These are phyloP conservation scores for Syngnathus scovelli DNA, from an alignment of 2,113 vertebrate genomes.

Conservation along the genomic window DNA sequence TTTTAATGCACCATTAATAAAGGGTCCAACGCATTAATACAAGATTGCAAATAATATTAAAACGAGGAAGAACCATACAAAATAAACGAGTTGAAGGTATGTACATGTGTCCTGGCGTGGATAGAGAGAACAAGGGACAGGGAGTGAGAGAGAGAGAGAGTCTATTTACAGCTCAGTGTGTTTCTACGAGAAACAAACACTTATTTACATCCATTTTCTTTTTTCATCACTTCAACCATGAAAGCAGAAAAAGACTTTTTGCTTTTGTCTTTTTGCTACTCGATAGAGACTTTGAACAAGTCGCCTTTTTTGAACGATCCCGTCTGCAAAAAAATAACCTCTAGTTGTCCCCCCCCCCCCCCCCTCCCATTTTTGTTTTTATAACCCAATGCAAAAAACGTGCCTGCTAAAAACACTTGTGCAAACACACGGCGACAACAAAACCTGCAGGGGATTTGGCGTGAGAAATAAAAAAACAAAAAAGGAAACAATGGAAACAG, in stretches of 20 bases:
- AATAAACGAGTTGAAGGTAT: slow-evolving; percentile 75
- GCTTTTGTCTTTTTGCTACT: slow-evolving; percentile 28
- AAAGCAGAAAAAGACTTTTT: slow-evolving; percentile 48
- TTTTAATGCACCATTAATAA: slow-evolving; percentile 85
- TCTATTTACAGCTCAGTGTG: slow-evolving; percentile 76
- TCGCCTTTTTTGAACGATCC: not conserved
- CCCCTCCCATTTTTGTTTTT: not conserved
- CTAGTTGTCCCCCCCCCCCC: no score
- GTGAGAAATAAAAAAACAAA: not conserved
- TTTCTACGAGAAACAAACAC: slow-evolving; percentile 82
- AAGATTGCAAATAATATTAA: slow-evolving; percentile 84
- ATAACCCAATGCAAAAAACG: not conserved
- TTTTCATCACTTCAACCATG: slow-evolving; percentile 52
- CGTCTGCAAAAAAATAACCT: not conserved
- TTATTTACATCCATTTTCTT: slow-evolving; percentile 70
- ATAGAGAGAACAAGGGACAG: slow-evolving; percentile 61
- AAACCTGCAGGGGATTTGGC: slow-evolving; percentile 16
- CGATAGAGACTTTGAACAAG: slow-evolving; percentile 5
- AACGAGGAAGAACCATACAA: slow-evolving; percentile 71
- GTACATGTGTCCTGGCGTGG: slow-evolving; percentile 70
- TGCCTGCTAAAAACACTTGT: slow-evolving; percentile 1
- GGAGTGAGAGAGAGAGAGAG: slow-evolving; percentile 67
- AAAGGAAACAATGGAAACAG: not conserved
- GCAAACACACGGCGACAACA: not conserved
- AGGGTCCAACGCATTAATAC: slow-evolving; percentile 81